phyloP scores from a whole-genome alignment of 2,113 vertebrate genomes.

The Oreocharis arfaki region DNA sequence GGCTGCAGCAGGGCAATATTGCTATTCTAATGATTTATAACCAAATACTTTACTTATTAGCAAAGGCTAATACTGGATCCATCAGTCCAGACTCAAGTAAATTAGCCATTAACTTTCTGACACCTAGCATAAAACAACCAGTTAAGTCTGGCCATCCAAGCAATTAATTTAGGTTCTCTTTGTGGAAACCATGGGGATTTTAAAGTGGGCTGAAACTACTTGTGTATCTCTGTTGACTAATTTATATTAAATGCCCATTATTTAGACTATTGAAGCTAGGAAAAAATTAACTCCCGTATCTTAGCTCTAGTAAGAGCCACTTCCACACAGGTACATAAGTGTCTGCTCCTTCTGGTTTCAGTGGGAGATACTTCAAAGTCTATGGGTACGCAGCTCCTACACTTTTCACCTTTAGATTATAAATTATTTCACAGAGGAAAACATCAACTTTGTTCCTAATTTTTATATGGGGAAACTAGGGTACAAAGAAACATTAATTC shows the following conservation, averaged over 20 bases:
- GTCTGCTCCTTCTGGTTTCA: background rate
- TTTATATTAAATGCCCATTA: constrained; percentile 35
- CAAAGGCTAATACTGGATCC: constrained; percentile 14
- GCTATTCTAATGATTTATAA: constrained; percentile 43
- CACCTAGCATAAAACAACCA: constrained; percentile 33
- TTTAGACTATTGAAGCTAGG: background rate
- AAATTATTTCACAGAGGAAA: background rate
- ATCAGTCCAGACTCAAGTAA: background rate
- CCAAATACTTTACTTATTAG: constrained; percentile 34
- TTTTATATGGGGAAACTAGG: background rate
- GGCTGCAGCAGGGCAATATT: background rate
- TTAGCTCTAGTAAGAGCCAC: background rate
- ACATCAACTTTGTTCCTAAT: background rate
- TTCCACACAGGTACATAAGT: background rate
- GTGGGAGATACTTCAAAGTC: background rate
- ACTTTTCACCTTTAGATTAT: background rate
- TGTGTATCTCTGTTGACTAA: constrained; percentile 15
- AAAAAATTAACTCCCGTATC: background rate
- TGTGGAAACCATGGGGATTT: constrained; percentile 3
- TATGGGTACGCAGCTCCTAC: background rate
- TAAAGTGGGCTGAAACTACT: constrained; percentile 22
- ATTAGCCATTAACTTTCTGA: constrained; percentile 49
- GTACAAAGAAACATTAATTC: background rate
- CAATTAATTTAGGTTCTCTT: constrained; percentile 44
- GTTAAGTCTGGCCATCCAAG: constrained; percentile 24